Conservation (phyloP, 2,888 invertebrate species). For the Brachypalpus laphriformis region DNA sequence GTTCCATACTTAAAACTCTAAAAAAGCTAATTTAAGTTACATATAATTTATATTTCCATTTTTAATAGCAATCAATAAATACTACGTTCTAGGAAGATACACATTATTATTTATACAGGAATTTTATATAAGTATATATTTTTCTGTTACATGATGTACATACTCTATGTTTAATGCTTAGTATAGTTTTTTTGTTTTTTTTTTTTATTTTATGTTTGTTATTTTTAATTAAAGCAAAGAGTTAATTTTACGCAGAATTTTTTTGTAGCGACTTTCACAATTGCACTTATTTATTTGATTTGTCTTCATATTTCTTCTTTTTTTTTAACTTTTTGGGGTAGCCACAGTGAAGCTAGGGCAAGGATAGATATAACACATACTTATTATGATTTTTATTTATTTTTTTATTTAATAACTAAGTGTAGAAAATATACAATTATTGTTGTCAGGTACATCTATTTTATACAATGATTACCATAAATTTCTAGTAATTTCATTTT, state of each 20-base stretch:
- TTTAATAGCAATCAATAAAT: conserved; percentile 69
- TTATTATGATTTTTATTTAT: conserved; percentile 7
- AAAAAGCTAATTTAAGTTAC: conserved; percentile 43
- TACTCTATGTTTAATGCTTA: conserved; percentile 26
- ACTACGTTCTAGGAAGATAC: conserved; percentile 69
- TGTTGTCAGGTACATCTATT: conserved; percentile 76
- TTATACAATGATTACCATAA: conserved; percentile 74
- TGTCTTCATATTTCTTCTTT: conserved; percentile 2
- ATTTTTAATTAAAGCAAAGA: conserved; percentile 63
- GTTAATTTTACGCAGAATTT: conserved; percentile 48
- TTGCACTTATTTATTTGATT: conserved; percentile 59
- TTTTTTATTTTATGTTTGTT: conserved; percentile 15
- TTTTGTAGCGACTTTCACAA: conserved; percentile 65
- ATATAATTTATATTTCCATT: conserved; percentile 62
- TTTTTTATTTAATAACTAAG: conserved; percentile 36
- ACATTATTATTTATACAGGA: conserved; percentile 55
- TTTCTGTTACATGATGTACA: conserved; percentile 40
- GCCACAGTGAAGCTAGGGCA: conserved; percentile 41
- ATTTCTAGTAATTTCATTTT: conserved; percentile 33
- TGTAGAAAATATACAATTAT: conserved; percentile 66
- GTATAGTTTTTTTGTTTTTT: conserved; percentile 35
- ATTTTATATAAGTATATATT: conserved; percentile 7
- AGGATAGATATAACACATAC: conserved; percentile 33
- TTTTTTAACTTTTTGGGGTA: conserved; percentile 15
- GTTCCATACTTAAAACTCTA: conserved; percentile 36